phyloP scores from a whole-genome alignment of 2,113 vertebrate genomes.

The Phoxinus phoxinus region DNA sequence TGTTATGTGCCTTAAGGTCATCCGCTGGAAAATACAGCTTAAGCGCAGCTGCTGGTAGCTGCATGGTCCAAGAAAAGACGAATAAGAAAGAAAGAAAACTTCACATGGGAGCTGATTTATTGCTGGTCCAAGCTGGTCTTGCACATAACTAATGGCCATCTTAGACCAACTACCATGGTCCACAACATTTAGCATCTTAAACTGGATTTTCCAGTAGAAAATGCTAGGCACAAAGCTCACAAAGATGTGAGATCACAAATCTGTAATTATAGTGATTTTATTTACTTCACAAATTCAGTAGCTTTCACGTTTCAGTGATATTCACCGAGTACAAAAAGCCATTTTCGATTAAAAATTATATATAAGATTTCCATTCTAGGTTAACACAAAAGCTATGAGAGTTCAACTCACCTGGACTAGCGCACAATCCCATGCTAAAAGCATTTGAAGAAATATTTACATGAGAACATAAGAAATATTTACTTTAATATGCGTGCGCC shows the following conservation, averaged over 20 bases:
- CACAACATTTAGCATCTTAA: neutral
- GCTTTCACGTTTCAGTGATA: neutral
- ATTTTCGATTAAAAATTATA: too few relatives aligned
- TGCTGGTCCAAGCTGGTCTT: neutral
- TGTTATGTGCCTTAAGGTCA: neutral
- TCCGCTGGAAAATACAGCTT: neutral
- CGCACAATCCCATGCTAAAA: neutral
- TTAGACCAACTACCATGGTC: neutral
- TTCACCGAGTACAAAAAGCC: neutral
- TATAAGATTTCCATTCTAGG: too few relatives aligned
- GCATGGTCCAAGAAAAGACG: neutral
- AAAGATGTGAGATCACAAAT: neutral
- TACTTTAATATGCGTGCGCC: neutral
- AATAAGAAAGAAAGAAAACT: neutral
- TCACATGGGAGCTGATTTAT: neutral
- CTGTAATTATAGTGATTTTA: neutral
- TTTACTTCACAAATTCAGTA: neutral
- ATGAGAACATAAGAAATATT: too few relatives aligned
- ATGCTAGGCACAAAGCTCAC: neutral
- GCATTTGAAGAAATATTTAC: neutral
- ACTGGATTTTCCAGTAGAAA: neutral
- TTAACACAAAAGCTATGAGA: neutral
- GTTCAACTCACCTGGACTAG: neutral
- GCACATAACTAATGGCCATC: neutral
- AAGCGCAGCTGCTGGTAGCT: neutral